phyloP scores from a whole-genome alignment of 1,140 invertebrate genomes.

The Papilio helenus region DNA sequence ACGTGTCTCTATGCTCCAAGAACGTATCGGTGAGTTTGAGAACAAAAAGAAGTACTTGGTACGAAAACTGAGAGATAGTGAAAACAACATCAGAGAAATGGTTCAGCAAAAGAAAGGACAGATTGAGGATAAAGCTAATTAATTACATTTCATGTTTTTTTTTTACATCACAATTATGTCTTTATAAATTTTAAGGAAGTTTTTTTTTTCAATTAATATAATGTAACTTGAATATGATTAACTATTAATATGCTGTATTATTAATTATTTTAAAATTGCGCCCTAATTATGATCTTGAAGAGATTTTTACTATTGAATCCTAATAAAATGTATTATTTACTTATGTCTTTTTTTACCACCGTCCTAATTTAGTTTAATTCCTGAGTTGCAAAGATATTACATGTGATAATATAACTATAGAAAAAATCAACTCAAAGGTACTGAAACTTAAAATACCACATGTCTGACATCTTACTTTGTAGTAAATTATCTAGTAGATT shows the following conservation, averaged over 20 bases:
- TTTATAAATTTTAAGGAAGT: not conserved
- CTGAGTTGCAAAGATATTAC: not conserved
- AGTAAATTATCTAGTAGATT: too few species aligned
- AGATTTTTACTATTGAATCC: not conserved
- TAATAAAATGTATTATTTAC: slow-evolving; percentile 4
- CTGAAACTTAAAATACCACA: too few species aligned
- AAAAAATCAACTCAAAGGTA: not conserved
- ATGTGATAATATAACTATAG: too few species aligned
- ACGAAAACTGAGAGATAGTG: slow-evolving; percentile 91
- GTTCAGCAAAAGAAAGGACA: slow-evolving; percentile 87
- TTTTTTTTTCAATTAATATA: not conserved
- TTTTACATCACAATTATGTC: not conserved
- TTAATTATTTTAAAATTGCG: not conserved
- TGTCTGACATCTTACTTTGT: too few species aligned
- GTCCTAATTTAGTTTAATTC: not conserved
- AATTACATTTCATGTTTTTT: not conserved
- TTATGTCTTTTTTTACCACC: not conserved
- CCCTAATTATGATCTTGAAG: not conserved
- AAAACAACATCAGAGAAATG: slow-evolving; percentile 93
- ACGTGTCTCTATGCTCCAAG: slow-evolving; percentile 84
- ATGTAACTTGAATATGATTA: not conserved
- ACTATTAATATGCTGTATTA: not conserved
- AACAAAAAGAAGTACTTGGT: slow-evolving; percentile 90
- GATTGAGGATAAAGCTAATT: slow-evolving; percentile 54
- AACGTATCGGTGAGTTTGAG: slow-evolving; percentile 90